Evolutionary conservation across 2,888 invertebrate species (phyloP).

Genomic region (Metalampra italica): DNA sequence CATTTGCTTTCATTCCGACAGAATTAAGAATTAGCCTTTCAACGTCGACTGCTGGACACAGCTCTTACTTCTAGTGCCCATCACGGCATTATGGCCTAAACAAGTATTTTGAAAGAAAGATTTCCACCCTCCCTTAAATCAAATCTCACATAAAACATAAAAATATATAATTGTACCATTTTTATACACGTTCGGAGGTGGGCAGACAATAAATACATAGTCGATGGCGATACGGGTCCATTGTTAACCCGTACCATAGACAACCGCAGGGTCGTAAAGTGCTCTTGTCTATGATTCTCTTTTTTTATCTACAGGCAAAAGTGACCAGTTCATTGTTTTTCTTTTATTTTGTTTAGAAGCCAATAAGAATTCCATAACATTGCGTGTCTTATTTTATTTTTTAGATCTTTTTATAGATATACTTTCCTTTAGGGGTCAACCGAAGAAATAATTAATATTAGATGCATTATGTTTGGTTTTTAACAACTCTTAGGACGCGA

Average conservation of each 20-base stretch:
- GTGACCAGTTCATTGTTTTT: neutral
- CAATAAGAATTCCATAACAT: neutral
- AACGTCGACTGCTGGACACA: too few relatives aligned
- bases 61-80: too few relatives aligned
- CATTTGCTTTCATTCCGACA: too few relatives aligned
- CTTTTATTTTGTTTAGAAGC: neutral
- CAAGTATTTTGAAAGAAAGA: neutral
- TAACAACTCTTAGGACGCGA: too few relatives aligned
- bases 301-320: conserved; percentile 1
- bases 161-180: neutral
- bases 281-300: conserved; percentile 27
- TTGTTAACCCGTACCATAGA: conserved; percentile 34
- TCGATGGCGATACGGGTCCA: conserved; percentile 32
- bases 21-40: too few relatives aligned
- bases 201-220: neutral
- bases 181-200: neutral
- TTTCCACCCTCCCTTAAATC: neutral
- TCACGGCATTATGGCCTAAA: too few relatives aligned
- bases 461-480: too few relatives aligned
- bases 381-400: too few relatives aligned
- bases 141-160: neutral
- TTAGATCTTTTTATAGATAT: too few relatives aligned
- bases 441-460: too few relatives aligned
- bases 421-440: too few relatives aligned
- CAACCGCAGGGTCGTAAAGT: conserved; percentile 31